Base-by-base conservation (phyloP, 2,888 invertebrate species). In the Scotopteryx bipunctaria region DNA sequence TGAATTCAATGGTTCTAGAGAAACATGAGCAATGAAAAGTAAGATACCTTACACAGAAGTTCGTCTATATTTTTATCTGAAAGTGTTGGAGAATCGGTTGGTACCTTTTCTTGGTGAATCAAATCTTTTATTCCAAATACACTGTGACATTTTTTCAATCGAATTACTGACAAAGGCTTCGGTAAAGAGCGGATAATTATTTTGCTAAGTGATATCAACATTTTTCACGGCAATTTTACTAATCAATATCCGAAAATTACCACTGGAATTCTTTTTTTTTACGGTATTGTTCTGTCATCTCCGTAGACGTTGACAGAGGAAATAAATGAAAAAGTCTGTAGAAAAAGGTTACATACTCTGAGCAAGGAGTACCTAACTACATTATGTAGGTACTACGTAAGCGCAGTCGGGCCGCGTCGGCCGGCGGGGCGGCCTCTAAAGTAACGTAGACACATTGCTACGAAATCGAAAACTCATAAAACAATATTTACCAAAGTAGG, bases 41-140 rank as follows among this genome's bases (percentile, higher is more conserved):
- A n/a, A 41, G 31, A 41, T 31, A 31, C 36, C 31, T 45, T 37
- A 29, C 37, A 13, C 17, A 15, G 11, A n/a, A 4, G 8, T 23
- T 23, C 33, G 48, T 15, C 9, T 21, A 14, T 13, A 25, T 35
- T 29, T 29, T 27, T 37, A 37, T 27, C 9, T 29, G 29, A 37
- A 45, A 15, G 11, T n/a, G 19, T 29, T n/a, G 32, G 13, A n/a
- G n/a, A n/a, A n/a, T n/a, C 11, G 21, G 5, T 21, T 9, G 35
- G 31, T 31, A 25, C 87, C 79, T 81, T 84, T 37, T 86, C 83
- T 44, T 71, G 77, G 8, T 73, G 72, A 36, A 86, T 67, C 25
- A 86, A 63, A 57, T 85, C 78, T 55, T 86, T 76, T 23, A 86
- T 71, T 17, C 83, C 81, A 56, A 86, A 83, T 1, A 86, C 71